phyloP scores from a whole-genome alignment of 2,888 invertebrate genomes.

The Zeuzera pyrina region DNA sequence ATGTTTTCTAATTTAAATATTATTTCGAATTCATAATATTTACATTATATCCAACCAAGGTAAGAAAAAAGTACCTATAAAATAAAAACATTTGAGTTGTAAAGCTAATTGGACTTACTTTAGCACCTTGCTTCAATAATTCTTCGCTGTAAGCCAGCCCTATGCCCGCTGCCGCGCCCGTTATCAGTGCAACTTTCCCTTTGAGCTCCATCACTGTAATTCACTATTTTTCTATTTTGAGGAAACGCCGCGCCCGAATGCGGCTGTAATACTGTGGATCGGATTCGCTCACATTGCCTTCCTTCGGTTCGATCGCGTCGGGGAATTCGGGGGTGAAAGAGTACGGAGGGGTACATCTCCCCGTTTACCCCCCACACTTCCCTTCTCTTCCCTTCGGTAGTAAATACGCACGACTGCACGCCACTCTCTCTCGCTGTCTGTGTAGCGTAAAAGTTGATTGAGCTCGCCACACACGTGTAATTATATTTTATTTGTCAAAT shows the following conservation, averaged over 20 bases:
- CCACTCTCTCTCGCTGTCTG: slow-evolving; percentile 48
- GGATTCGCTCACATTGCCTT: slow-evolving; percentile 26
- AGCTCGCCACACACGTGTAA: slow-evolving; percentile 16
- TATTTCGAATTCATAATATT: too few species aligned
- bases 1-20: too few species aligned
- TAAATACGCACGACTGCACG: slow-evolving; percentile 59
- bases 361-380: slow-evolving; percentile 34
- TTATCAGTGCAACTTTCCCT: slow-evolving; percentile 81
- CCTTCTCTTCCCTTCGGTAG: slow-evolving; percentile 32
- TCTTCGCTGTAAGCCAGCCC: slow-evolving; percentile 82
- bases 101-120: slow-evolving; percentile 72
- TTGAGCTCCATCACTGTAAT: slow-evolving; percentile 77
- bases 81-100: too few species aligned
- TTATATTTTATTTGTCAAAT: too few species aligned
- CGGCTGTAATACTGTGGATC: slow-evolving; percentile 20
- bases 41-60: too few species aligned
- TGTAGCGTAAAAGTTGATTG: slow-evolving; percentile 48
- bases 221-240: slow-evolving; percentile 21
- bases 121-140: slow-evolving; percentile 80
- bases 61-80: too few species aligned
- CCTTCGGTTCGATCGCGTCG: slow-evolving; percentile 54
- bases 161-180: slow-evolving; percentile 82
- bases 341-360: slow-evolving; percentile 20
- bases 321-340: slow-evolving; percentile 20
- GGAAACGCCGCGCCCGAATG: slow-evolving; percentile 40